A percentile compares a stretch with the other conserved stretches of the same genome.
phyloP scores from a whole-genome alignment of 2,888 invertebrate genomes.

The Uloborus plumipes region DNA sequence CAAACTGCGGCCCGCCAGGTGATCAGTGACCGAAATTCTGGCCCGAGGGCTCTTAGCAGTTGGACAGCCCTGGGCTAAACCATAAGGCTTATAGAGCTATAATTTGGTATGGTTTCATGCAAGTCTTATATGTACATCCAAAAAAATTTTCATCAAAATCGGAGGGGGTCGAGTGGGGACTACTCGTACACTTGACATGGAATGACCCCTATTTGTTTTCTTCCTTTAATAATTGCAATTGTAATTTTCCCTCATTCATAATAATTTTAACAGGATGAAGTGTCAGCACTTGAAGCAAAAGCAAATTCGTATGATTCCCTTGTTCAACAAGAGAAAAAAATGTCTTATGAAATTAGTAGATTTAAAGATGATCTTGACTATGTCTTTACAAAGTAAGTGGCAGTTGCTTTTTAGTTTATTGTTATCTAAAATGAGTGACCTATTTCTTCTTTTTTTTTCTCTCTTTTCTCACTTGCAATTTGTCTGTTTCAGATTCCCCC shows the following conservation, averaged over 20 bases:
- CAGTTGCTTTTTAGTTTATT: background rate
- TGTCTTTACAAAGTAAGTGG: slow-evolving; percentile 42
- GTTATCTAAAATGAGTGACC: background rate
- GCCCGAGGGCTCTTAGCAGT: no score
- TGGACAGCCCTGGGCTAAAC: no score
- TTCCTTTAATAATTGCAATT: no score
- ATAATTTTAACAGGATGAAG: slow-evolving; percentile 72
- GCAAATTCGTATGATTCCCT: slow-evolving; percentile 77
- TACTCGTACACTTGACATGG: no score
- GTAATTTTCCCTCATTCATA: background rate
- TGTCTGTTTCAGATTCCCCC: slow-evolving; percentile 65
- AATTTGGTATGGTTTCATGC: no score
- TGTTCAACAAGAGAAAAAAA: slow-evolving; percentile 29
- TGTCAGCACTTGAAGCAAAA: slow-evolving; percentile 74
- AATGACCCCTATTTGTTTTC: no score
- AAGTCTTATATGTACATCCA: no score
- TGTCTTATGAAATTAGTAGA: slow-evolving; percentile 27
- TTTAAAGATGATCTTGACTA: slow-evolving; percentile 40
- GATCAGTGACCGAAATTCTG: no score
- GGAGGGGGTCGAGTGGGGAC: no score
- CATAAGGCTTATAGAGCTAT: no score
- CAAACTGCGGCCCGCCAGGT: no score
- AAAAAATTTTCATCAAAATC: no score
- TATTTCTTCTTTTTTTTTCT: background rate
- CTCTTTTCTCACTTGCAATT: background rate